A percentile compares a stretch with the other conserved stretches of the same genome.
phyloP scores from a whole-genome alignment of 2,797 vertebrate species.

The Picus viridis region DNA sequence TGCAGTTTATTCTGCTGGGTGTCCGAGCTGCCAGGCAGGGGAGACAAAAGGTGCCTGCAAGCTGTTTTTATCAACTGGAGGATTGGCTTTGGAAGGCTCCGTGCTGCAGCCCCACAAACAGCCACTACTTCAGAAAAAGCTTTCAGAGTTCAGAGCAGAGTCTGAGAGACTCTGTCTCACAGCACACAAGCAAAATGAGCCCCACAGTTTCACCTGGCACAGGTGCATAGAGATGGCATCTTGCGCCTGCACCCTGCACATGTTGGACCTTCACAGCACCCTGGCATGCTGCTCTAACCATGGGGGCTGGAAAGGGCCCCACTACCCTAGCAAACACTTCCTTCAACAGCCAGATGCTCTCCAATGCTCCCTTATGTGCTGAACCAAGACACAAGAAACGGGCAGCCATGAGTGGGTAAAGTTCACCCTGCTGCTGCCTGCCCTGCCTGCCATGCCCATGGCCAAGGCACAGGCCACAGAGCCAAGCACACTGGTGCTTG shows the following conservation, averaged over 20 bases:
- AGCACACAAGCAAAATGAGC: neutral
- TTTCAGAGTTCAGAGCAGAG: neutral
- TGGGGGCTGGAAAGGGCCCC: rapidly evolving
- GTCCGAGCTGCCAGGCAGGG: neutral
- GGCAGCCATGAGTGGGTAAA: rapidly evolving
- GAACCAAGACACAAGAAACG: neutral
- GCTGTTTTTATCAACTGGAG: neutral
- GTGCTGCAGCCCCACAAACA: neutral
- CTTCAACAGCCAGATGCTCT: neutral
- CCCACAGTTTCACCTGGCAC: neutral
- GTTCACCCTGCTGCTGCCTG: neutral
- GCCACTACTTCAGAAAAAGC: neutral
- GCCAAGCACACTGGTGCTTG: neutral
- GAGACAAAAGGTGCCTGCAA: neutral
- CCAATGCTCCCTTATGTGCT: neutral
- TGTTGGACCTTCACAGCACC: neutral
- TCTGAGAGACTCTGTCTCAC: neutral
- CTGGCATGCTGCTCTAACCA: neutral
- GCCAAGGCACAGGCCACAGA: neutral
- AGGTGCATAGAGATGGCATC: neutral
- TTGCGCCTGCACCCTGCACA: rapidly evolving
- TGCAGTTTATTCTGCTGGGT: neutral
- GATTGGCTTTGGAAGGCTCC: neutral
- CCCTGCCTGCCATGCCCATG: neutral
- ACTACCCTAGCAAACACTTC: neutral